These are phyloP conservation scores for Bombycilla garrulus DNA, from an alignment of 2,113 vertebrate genomes.

Conservation along the genomic window DNA sequence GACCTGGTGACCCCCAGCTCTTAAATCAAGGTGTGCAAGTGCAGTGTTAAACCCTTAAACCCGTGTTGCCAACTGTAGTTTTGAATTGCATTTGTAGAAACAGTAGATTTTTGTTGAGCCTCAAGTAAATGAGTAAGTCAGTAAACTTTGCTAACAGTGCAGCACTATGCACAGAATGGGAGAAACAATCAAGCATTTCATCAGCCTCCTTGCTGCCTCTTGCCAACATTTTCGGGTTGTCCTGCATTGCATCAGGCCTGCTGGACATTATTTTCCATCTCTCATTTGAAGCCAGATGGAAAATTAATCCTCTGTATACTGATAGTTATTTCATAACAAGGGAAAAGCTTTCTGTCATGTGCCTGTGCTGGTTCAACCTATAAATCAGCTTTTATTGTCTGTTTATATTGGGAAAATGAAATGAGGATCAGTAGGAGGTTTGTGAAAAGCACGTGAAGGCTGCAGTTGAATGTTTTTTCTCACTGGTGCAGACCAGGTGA, in stretches of 20 bases:
- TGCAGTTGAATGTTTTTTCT: neutral
- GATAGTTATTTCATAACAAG: neutral
- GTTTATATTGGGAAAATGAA: neutral
- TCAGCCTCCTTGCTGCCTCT: neutral
- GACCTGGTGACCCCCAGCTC: neutral
- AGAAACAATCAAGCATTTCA: conserved; percentile 26
- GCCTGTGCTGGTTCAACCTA: neutral
- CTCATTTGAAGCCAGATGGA: neutral
- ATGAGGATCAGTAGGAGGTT: neutral
- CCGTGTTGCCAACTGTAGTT: neutral
- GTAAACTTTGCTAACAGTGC: neutral
- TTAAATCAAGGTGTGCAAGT: neutral
- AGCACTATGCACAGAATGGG: conserved; percentile 20
- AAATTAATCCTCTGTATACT: neutral
- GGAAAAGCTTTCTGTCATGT: neutral
- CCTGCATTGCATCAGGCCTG: conserved; percentile 25
- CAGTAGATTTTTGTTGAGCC: conserved; percentile 9
- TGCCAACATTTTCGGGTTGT: neutral
- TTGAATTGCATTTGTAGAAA: neutral
- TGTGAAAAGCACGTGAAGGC: neutral
- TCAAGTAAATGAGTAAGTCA: neutral
- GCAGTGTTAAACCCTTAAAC: neutral
- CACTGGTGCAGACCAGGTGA: neutral
- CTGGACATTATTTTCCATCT: neutral
- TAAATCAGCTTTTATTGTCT: neutral